Evolutionary conservation across 2,888 invertebrate genomes (phyloP), one percentile per base, ranked within the genome.

Genomic region (Belgica antarctica): DNA sequence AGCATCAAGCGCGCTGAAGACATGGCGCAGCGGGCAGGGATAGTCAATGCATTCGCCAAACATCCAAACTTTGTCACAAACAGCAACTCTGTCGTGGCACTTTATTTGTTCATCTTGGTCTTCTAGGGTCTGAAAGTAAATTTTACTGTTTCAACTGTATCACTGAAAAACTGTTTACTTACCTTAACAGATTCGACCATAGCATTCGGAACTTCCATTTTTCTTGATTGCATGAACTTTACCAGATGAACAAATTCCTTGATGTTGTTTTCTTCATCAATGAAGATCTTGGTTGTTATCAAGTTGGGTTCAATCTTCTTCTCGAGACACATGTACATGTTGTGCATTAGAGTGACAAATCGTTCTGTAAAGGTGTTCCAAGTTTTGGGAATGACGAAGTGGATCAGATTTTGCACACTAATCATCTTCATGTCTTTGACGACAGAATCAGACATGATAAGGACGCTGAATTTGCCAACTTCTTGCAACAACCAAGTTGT

Each of bases 391-490:
- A 92, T 77, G 1, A 89, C 87, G 78, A 85, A 91, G 76, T 92
- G 90, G 15, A 93, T 82, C 27, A 92, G 78, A 74, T 84, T 82
- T 63, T 85, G 81, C 0, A 88, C 88, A 76, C 89, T 83, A 0
- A 84, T 85, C 4, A 91, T 4, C n/a, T 17, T 8, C 52, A 22
- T 19, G 2, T 52, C 22, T 8, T 8, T 8, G 8, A 52, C 79
- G 73, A 86, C 83, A 12, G 81, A 80, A 77, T 92, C 92, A n/a
- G 87, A 86, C 74, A 88, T 87, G 4, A 92, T 80, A 12, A 91
- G 78, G 71, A 87, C 78, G 22, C 84, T 81, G 59, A 70, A 69
- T 12, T 71, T 46, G 2, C 70, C 71, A 25, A 19, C 5, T 34
- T 17, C 17, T 15, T 62, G 17, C 2, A 1, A 1, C 10, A 22